These are phyloP conservation scores for Dicyrtomina minuta DNA, from an alignment of 2,888 invertebrate genomes.

Conservation along the genomic window DNA sequence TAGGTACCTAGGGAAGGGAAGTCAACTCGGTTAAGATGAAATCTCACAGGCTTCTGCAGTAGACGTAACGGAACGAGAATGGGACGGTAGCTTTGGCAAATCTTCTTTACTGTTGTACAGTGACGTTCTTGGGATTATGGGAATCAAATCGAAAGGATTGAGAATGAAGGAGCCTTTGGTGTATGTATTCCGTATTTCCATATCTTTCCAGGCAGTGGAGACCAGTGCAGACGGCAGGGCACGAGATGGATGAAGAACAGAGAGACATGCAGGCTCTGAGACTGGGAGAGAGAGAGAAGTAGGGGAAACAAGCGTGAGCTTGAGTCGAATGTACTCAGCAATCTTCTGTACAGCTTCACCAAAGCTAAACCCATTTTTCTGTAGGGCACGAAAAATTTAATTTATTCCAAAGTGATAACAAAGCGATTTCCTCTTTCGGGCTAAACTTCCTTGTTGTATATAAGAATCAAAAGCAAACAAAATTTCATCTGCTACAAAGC, in stretches of 20 bases:
- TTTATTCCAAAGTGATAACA: constrained; percentile 54
- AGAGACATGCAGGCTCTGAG: constrained; percentile 5
- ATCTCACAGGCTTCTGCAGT: background rate
- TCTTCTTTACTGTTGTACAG: constrained; percentile 38
- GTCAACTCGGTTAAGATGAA: too few species aligned
- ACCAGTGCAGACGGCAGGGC: background rate
- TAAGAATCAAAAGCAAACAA: constrained; percentile 48
- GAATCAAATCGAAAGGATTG: constrained; percentile 37
- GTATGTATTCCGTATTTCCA: background rate
- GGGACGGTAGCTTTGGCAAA: constrained; percentile 38
- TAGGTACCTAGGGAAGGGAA: too few species aligned
- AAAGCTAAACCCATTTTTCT: constrained; percentile 45
- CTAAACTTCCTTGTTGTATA: constrained; percentile 37
- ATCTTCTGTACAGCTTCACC: constrained; percentile 6
- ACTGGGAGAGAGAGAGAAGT: constrained; percentile 12
- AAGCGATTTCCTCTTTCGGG: constrained; percentile 48
- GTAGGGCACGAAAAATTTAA: constrained; percentile 54
- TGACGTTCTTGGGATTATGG: constrained; percentile 39
- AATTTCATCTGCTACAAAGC: constrained; percentile 30
- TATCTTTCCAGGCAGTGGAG: constrained; percentile 9
- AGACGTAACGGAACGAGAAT: constrained; percentile 3
- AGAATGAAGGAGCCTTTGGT: constrained; percentile 19
- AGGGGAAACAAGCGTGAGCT: constrained; percentile 25
- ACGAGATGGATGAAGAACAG: constrained; percentile 14
- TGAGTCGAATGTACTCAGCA: background rate